A percentile compares a stretch with the other conserved stretches of the same genome.
These are phyloP conservation scores for Triplophysa dalaica DNA, from an alignment of 2,113 vertebrate species.

Conservation along the genomic window DNA sequence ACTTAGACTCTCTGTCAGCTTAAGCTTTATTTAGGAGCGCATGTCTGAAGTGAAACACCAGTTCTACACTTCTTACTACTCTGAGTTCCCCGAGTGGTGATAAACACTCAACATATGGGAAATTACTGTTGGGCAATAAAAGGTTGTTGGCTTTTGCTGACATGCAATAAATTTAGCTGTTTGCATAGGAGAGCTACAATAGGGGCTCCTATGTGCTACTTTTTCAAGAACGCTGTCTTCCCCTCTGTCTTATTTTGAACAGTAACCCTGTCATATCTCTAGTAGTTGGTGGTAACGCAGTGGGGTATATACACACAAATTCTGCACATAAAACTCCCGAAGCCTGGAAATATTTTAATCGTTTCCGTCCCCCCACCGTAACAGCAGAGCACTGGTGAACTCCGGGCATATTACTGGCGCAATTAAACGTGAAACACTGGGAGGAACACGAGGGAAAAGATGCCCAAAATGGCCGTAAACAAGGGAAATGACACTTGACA, in stretches of 20 bases:
- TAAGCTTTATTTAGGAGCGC: slow-evolving; percentile 23
- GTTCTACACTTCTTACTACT: slow-evolving; percentile 50
- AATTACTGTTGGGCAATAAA: slow-evolving; percentile 76
- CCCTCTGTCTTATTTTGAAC: slow-evolving; percentile 16
- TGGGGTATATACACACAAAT: slow-evolving; percentile 76
- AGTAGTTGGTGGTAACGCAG: slow-evolving; percentile 74
- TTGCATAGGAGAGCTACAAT: slow-evolving; percentile 68
- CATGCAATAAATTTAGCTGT: slow-evolving; percentile 76
- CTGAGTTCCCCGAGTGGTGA: slow-evolving; percentile 61
- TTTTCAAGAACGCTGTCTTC: slow-evolving; percentile 59
- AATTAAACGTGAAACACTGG: slow-evolving; percentile 77
- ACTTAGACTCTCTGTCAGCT: slow-evolving; percentile 5
- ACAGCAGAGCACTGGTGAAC: slow-evolving; percentile 65
- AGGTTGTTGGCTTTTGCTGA: slow-evolving; percentile 73
- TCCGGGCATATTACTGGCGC: slow-evolving; percentile 68
- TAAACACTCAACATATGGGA: slow-evolving; percentile 75
- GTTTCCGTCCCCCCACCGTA: slow-evolving; percentile 66
- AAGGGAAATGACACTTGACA: slow-evolving; percentile 79
- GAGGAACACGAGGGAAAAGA: slow-evolving; percentile 65
- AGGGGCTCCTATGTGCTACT: slow-evolving; percentile 62
- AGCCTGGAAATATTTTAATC: slow-evolving; percentile 78
- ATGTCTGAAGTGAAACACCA: slow-evolving; percentile 27
- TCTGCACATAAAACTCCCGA: slow-evolving; percentile 74
- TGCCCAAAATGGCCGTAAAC: slow-evolving; percentile 78
- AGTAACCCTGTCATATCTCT: slow-evolving; percentile 65